Percentiles rank a stretch among this genome's conserved stretches.
These are phyloP conservation scores for Pammene fasciana DNA, from an alignment of 2,888 invertebrate species.

Conservation along the genomic window DNA sequence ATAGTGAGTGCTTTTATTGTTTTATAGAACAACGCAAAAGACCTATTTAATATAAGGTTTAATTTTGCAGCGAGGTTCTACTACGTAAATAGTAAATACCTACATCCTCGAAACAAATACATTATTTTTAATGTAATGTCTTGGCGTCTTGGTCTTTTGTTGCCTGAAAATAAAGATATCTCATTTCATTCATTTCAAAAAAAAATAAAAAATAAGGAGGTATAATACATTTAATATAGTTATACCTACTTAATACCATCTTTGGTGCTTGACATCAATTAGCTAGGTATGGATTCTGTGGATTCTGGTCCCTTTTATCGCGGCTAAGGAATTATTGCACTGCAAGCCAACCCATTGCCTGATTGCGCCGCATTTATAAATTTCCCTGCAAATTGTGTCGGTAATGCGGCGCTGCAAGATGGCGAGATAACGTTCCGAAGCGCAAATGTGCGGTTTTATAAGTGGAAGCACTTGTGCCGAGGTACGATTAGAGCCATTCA, in stretches of 20 bases:
- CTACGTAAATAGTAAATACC: no score
- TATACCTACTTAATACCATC: no score
- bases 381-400: conserved; percentile 39
- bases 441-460: conserved; percentile 46
- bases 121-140: no score
- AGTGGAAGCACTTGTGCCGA: conserved; percentile 44
- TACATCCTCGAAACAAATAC: no score
- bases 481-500: conserved; percentile 16
- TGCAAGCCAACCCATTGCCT: conserved; percentile 20
- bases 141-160: no score
- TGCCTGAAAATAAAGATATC: no score
- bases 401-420: conserved; percentile 44
- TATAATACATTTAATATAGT: neutral
- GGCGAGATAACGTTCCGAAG: conserved; percentile 46
- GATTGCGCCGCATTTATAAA: conserved; percentile 33
- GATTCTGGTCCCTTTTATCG: conserved; percentile 11
- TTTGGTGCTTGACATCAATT: conserved; percentile 13
- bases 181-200: no score
- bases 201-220: no score
- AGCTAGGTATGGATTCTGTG: neutral
- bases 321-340: conserved; percentile 16
- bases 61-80: no score
- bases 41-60: no score
- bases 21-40: no score
- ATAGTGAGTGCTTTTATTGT: no score